Base-by-base conservation (phyloP, 2,888 invertebrate species). In the Chymomyza amoena region DNA sequence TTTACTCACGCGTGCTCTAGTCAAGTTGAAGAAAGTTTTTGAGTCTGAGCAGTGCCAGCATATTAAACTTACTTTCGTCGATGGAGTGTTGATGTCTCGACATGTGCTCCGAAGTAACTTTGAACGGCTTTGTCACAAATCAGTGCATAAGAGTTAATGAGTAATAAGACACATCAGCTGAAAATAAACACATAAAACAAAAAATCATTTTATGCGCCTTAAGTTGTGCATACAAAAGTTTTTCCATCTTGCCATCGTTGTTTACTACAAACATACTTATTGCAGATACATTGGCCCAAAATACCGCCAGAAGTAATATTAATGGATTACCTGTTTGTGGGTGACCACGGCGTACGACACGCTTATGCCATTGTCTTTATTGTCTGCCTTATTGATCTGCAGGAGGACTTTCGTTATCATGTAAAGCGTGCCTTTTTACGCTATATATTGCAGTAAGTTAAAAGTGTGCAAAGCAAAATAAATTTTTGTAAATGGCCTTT, bases 291-390 rank as follows among this genome's bases (percentile, higher is more conserved):
- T 73, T 92, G 91, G 91, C 91, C 92, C 71, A 77, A 90, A 70
- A 81, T 92, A 74, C 83, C 87, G 76, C 87, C 90, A 50, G 92
- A 92, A 89, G 84, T 92, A 75, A 90, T 92, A 76, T 85, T 92
- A 82, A 87, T 92, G 90, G 92, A 92, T 90, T 92, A 88, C 87
- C 86, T 92, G 78, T 92, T 92, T 78, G 89, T 90, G 79, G 79
- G 86, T n/a, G 90, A 90, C 61, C 84, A 89, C 54, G 86, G 77
- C 66, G 87, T 91, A 77, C 84, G 80, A 16, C 82, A 73, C 54
- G 81, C 83, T 65, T 71, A 85, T 62, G 91, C 92, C 65, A 89
- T 90, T 20, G 86, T 92, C 77, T 87, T 92, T 77, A 87, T 91
- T 68, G 90, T 90, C 25, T 90, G 91, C 75, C 87, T 92, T 60